Conservation (phyloP, 2,797 vertebrate species). For the Microctenopoma steveboyesi region DNA sequence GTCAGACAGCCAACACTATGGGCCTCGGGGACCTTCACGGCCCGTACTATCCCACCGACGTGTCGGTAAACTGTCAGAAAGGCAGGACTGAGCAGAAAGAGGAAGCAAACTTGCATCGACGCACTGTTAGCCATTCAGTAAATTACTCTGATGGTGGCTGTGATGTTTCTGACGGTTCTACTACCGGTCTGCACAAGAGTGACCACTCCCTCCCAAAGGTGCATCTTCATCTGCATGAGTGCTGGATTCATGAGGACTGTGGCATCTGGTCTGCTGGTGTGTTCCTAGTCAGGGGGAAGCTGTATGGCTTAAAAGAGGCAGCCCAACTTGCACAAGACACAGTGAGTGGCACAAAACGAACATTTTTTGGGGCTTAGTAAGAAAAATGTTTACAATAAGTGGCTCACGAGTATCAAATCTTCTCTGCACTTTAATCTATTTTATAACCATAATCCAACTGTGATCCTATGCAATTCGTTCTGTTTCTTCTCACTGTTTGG, state of each 20-base stretch:
- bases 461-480: no score
- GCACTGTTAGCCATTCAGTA: neutral
- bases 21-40: constrained; percentile 85
- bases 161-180: neutral
- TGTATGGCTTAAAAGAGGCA: constrained; percentile 84
- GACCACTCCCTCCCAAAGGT: constrained; percentile 13
- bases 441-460: no score
- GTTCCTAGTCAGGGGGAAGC: constrained; percentile 83
- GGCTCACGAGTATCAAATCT: no score
- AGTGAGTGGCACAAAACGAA: constrained; percentile 58
- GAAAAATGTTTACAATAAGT: no score
- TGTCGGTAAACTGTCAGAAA: neutral
- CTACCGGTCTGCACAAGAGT: neutral
- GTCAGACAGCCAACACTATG: constrained; percentile 68
- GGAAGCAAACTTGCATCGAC: neutral
- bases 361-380: no score
- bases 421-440: no score
- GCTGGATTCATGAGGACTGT: constrained; percentile 86
- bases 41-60: constrained; percentile 69
- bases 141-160: constrained; percentile 13
- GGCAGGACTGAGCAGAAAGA: constrained; percentile 25
- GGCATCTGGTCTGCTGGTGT: constrained; percentile 81
- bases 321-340: constrained; percentile 73
- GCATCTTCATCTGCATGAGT: constrained; percentile 58
- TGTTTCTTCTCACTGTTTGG: no score